Conservation (phyloP, 2,888 invertebrate genomes). For the Caenorhabditis sulstoni region DNA sequence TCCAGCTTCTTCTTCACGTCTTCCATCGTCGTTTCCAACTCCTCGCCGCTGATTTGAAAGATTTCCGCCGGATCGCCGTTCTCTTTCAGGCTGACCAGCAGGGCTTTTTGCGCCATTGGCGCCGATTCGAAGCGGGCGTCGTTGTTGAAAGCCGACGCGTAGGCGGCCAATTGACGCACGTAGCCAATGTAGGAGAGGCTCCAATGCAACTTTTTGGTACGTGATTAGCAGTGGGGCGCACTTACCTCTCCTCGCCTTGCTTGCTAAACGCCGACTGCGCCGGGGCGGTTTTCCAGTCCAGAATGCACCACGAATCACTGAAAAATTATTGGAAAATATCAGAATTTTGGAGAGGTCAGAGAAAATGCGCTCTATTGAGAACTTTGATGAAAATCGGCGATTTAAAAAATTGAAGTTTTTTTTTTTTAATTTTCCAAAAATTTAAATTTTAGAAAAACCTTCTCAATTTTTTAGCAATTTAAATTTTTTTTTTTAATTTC, state of each 20-base stretch:
- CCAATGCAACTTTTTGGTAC: not conserved
- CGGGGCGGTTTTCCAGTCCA: conserved; percentile 58
- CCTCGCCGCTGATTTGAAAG: conserved; percentile 25
- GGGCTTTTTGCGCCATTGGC: conserved; percentile 21
- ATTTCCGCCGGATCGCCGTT: conserved; percentile 49
- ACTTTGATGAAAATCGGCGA: no score
- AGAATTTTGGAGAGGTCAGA: not conserved
- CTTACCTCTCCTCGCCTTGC: conserved; percentile 47
- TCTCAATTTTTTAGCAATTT: no score
- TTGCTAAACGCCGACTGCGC: conserved; percentile 42
- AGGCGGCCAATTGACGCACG: conserved; percentile 49
- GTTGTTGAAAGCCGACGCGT: conserved; percentile 53
- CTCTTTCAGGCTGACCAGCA: conserved; percentile 50
- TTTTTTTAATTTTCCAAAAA: no score
- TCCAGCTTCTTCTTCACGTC: conserved; percentile 29
- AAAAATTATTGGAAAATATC: not conserved
- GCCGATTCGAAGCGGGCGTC: conserved; percentile 17
- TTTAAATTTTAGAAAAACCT: no score
- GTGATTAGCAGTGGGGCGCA: conserved; percentile 32
- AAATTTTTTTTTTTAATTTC: no score
- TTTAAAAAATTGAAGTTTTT: no score
- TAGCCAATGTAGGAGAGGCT: conserved; percentile 41
- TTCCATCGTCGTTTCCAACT: conserved; percentile 22
- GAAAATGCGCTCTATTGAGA: no score
- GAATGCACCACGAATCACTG: conserved; percentile 39